Base-by-base conservation (phyloP, 2,113 vertebrate genomes). In the Xiphophorus couchianus region DNA sequence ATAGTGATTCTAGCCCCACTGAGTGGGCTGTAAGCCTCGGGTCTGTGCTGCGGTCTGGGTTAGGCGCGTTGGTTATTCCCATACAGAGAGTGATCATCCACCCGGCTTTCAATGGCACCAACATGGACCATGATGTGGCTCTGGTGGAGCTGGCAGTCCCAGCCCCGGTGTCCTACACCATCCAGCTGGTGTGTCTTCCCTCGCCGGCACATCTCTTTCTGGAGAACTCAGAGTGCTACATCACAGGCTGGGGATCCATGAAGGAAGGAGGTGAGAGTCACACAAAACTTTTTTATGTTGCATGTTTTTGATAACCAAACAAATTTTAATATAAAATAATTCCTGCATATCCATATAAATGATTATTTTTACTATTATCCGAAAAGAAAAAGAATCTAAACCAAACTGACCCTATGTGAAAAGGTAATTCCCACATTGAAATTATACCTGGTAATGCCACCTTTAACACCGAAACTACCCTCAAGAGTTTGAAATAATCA, bases 191-290 rank as follows among this genome's bases (percentile, higher is more conserved):
- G 64, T 99, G 97, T 84, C 95, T 99, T 14, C 98, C 97, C 0
- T 96, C 96, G 11, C 84, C 86, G 0, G 89, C 89, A 1, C 96
- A 97, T n/a, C 10, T 73, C 87, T 96, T 98, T 79, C 79, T 77
- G 0, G 92, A 94, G 27, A 94, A 91, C 6, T 81, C 93, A 1
- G 96, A 93, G 85, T 99, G 98, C 80, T 95, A 96, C 92, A 96
- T 99, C 87, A 95, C 95, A 2, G 98, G 98, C 80, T 99, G 98
- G 98, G 98, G 98, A 1, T 96, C 97, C 2, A 93, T 89, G 77
- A 91, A 82, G 64, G 94, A 94, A 72, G 93, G 94, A 74, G 95
- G 94, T 95, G 69, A 90, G 92, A 19, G 19, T 42, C 39, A 12
- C 17, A 22, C 5, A 33, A 25, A 9, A 12, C n/a, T 2, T n/a